Base-by-base conservation (phyloP, 2,888 invertebrate species). In the Lumbricus terrestris region DNA sequence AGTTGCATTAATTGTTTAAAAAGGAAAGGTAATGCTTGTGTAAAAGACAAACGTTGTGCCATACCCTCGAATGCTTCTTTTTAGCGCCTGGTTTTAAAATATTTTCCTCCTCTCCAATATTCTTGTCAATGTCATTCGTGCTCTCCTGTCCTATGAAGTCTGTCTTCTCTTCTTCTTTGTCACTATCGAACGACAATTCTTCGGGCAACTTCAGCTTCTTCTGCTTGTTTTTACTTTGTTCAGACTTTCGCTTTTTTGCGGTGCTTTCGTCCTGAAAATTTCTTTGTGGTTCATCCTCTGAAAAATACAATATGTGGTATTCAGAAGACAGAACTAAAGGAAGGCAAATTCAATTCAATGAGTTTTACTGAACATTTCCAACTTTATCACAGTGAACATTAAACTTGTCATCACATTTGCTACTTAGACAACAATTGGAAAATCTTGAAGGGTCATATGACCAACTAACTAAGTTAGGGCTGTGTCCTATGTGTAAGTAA, bases 111-210 rank as follows among this genome's bases (percentile, higher is more conserved):
- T 89, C 82, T 47, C 82, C 89, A 34, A 20, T 47, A 35, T 35
- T n/a, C 34, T 15, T 47, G 23, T 90, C 88, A 0, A 37, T 34
- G 88, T 40, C 69, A 88, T 90, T 82, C 13, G 23, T 54, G 47
- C 23, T 42, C 29, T 89, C 90, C n/a, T 69, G 35, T n/a, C 54
- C 89, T 47, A n/a, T 33, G 18, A 69, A 82, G 69, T 69, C 37
- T 33, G 20, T 89, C 35, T 69, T 89, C 47, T 90, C 82, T 3
- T 47, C 88, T 54, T 54, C 82, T 83, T 89, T 89, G 33, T 83
- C 89, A 85, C 29, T 37, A 37, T 82, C 33, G 37, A 23, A 37
- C 18, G 85, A 35, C 18, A 34, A 16, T 23, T 85, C 37, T 23
- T 85, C 85, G 20, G n/a, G 2, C 37, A 23, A 5, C n/a, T 37